Percentiles rank a stretch among this genome's conserved stretches.
Conservation (phyloP, 1,140 invertebrate genomes). For the Drosophila ananassae region DNA sequence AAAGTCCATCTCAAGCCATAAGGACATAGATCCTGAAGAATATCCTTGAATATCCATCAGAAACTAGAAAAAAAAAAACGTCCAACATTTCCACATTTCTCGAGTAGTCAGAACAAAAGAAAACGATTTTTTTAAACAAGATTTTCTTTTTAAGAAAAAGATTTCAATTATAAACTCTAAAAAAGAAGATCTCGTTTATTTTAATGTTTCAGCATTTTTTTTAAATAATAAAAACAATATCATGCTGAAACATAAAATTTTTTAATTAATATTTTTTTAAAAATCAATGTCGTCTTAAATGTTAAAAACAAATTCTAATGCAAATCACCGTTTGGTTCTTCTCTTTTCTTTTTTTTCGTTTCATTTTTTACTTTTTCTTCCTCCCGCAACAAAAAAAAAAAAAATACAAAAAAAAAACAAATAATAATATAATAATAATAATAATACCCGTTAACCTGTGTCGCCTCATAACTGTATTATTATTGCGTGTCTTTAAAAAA, state of each 20-base stretch:
- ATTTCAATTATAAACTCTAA: neutral
- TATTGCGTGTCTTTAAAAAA: slow-evolving; percentile 44
- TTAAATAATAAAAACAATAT: neutral
- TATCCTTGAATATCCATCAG: neutral
- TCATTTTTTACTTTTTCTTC: slow-evolving; percentile 13
- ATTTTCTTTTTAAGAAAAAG: too few species aligned
- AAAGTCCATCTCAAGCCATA: neutral
- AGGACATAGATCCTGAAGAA: too few species aligned
- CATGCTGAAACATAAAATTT: neutral
- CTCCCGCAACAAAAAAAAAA: slow-evolving; percentile 16
- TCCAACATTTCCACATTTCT: slow-evolving; percentile 28
- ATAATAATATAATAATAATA: slow-evolving; percentile 8
- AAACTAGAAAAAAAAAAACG: neutral
- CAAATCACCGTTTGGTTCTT: slow-evolving; percentile 33
- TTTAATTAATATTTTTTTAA: neutral
- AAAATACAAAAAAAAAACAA: slow-evolving; percentile 1
- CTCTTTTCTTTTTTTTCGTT: slow-evolving; percentile 36
- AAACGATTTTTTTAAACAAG: neutral
- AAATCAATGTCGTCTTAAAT: slow-evolving; percentile 38
- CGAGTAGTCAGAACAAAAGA: slow-evolving; percentile 29
- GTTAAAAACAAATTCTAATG: slow-evolving; percentile 31
- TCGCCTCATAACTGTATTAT: slow-evolving; percentile 42
- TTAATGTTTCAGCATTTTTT: neutral
- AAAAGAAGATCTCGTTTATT: slow-evolving; percentile 1
- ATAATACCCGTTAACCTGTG: slow-evolving; percentile 29